These are phyloP conservation scores for Catocala nupta DNA, from an alignment of 2,888 invertebrate species.

Conservation along the genomic window DNA sequence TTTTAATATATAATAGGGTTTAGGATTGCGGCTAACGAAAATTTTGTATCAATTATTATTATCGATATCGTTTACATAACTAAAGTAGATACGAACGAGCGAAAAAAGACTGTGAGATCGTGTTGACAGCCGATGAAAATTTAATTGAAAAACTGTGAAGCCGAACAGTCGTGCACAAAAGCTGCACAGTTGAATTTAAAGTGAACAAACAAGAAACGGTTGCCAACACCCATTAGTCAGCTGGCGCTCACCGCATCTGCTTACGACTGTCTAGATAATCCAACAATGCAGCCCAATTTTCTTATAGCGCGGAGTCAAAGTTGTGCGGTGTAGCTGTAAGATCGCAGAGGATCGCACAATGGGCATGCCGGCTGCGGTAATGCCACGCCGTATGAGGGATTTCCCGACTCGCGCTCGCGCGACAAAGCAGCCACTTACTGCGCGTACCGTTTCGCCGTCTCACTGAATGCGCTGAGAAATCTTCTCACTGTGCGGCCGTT, in stretches of 20 bases:
- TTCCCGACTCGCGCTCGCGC: constrained; percentile 57
- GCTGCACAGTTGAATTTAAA: constrained; percentile 11
- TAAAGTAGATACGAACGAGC: neutral
- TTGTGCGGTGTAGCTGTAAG: constrained; percentile 40
- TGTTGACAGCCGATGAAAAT: constrained; percentile 4
- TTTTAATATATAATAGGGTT: constrained; percentile 47
- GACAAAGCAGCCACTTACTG: constrained; percentile 75
- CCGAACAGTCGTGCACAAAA: neutral
- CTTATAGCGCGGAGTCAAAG: constrained; percentile 49
- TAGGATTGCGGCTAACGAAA: constrained; percentile 44
- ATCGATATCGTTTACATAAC: constrained; percentile 7
- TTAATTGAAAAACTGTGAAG: constrained; percentile 2
- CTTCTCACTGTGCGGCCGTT: constrained; percentile 58
- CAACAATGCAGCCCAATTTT: constrained; percentile 54
- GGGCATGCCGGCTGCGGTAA: constrained; percentile 50
- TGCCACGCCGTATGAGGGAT: constrained; percentile 65
- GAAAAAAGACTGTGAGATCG: constrained; percentile 22
- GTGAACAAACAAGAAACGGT: constrained; percentile 8
- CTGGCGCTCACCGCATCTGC: constrained; percentile 42
- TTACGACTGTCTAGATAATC: constrained; percentile 54
- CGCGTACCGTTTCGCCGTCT: constrained; percentile 66
- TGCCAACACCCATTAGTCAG: constrained; percentile 41
- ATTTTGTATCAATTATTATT: constrained; percentile 21
- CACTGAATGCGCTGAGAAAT: constrained; percentile 72
- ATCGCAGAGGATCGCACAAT: constrained; percentile 38